Evolutionary conservation across 2,797 vertebrate species (phyloP), one percentile per base, ranked within the genome.

Genomic region (Sebastes vulpes): DNA sequence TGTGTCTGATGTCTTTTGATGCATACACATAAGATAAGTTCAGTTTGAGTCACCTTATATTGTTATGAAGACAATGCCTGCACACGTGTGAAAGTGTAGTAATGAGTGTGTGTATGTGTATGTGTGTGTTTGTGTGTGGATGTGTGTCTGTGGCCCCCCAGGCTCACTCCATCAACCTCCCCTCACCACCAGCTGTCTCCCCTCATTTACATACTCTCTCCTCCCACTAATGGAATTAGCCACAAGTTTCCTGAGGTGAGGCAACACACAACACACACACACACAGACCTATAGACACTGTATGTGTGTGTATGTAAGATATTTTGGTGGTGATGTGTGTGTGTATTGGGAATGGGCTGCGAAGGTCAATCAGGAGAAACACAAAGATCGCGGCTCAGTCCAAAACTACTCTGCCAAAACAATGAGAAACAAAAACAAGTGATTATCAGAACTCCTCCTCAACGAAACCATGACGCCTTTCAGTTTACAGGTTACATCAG

Each of bases 201-300:
- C 95, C 96, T 98, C 97, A 98, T 99, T 98, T 99, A 96, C 97
- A 98, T 98, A 97, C 94, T 95, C 96, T 96, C 94, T 92, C 91
- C 84, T 91, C 87, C 93, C 96, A 97, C 97, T 98, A 99, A 99
- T 98, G 97, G 98, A 99, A 98, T 98, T 98, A 98, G 96, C 97
- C 97, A 96, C 93, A 97, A 97, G 97, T 97, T 98, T 98, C 98
- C 98, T 97, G 97, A 98, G 98, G 98, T 98, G 98, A 97, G 96
- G 95, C 81, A 93, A 96, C 96, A 96, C 94, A 60, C 95, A 42
- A 95, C 71, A 95, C 70, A 71, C 63, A 72, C 25, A 72, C 63
- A 54, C 25, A 48, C 32, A 59, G 16, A 70, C 31, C 14, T 70
- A 81, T 59, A 86, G 54, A 71, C 67, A 81, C 59, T 64, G 21